Percentiles rank a stretch among this genome's conserved stretches.
Conservation (phyloP, 2,888 invertebrate species). For the Osmoderma eremita region DNA sequence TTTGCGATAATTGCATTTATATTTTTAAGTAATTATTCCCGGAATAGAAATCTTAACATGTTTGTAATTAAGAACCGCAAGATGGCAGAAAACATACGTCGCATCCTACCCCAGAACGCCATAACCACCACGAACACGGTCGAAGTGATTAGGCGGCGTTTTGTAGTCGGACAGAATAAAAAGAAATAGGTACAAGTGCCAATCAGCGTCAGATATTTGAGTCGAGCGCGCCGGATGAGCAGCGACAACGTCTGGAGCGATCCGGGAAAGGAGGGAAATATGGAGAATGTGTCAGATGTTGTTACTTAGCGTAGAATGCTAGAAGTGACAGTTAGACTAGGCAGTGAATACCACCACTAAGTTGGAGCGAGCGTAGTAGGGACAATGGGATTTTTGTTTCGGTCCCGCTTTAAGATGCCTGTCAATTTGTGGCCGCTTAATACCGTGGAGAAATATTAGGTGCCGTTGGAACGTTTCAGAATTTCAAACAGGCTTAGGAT, state of each 20-base stretch:
- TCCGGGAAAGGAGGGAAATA: constrained; percentile 59
- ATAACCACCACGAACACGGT: not conserved
- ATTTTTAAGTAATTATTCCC: not conserved
- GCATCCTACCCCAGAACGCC: not conserved
- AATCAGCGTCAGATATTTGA: constrained; percentile 62
- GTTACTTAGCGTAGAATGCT: constrained; percentile 59
- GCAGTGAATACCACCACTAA: constrained; percentile 48
- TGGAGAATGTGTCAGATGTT: constrained; percentile 62
- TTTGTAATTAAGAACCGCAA: too few species aligned
- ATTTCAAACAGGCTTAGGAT: too few species aligned
- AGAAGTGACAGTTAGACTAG: constrained; percentile 57
- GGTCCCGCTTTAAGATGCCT: constrained; percentile 34
- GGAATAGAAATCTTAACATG: not conserved
- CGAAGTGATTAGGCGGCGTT: constrained; percentile 46
- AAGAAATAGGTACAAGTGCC: constrained; percentile 54
- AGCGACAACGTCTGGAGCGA: constrained; percentile 63
- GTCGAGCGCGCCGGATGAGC: constrained; percentile 59
- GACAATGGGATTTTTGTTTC: constrained; percentile 50
- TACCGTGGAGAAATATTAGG: not conserved
- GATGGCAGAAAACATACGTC: too few species aligned
- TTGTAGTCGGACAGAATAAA: constrained; percentile 47
- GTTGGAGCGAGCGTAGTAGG: constrained; percentile 50
- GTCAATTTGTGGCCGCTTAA: constrained; percentile 34
- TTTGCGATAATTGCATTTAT: not conserved
- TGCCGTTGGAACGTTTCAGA: too few species aligned